Conservation (phyloP, 2,113 vertebrate genomes). For the Engystomops pustulosus region DNA sequence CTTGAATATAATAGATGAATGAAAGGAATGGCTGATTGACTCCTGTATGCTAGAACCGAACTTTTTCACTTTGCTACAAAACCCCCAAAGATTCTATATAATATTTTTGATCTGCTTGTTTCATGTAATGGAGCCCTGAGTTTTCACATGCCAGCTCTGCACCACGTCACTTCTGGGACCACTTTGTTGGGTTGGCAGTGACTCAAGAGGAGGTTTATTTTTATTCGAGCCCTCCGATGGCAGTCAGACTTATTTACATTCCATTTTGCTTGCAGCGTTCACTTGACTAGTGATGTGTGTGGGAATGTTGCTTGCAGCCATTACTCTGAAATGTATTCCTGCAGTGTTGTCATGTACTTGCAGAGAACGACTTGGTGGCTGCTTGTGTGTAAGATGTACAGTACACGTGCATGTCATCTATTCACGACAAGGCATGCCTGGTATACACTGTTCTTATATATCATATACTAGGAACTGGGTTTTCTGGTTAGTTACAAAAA, state of each 20-base stretch:
- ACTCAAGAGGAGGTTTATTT: constrained; percentile 43
- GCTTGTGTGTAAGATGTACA: not conserved
- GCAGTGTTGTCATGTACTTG: constrained; percentile 16
- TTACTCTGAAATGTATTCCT: constrained; percentile 32
- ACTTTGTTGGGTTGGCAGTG: constrained; percentile 31
- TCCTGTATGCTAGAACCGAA: not conserved
- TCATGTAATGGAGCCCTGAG: constrained; percentile 2
- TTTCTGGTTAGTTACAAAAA: too few species aligned
- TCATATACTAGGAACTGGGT: too few species aligned
- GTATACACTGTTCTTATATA: too few species aligned
- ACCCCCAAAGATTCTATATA: not conserved
- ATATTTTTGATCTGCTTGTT: not conserved
- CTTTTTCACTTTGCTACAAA: not conserved
- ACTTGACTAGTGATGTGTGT: constrained; percentile 51
- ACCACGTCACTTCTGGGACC: constrained; percentile 35
- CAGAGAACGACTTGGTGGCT: constrained; percentile 18
- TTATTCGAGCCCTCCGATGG: constrained; percentile 45
- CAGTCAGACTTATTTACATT: constrained; percentile 46
- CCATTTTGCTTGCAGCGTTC: constrained; percentile 28
- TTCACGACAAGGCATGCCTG: not conserved
- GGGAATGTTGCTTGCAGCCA: constrained; percentile 34
- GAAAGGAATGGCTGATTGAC: not conserved
- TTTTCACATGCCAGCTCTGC: constrained; percentile 11
- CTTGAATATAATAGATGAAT: too few species aligned
- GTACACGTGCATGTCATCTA: not conserved